A percentile compares a stretch with the other conserved stretches of the same genome.
These are phyloP conservation scores for Andrena trimmerana DNA, from an alignment of 2,888 invertebrate species.

Conservation along the genomic window DNA sequence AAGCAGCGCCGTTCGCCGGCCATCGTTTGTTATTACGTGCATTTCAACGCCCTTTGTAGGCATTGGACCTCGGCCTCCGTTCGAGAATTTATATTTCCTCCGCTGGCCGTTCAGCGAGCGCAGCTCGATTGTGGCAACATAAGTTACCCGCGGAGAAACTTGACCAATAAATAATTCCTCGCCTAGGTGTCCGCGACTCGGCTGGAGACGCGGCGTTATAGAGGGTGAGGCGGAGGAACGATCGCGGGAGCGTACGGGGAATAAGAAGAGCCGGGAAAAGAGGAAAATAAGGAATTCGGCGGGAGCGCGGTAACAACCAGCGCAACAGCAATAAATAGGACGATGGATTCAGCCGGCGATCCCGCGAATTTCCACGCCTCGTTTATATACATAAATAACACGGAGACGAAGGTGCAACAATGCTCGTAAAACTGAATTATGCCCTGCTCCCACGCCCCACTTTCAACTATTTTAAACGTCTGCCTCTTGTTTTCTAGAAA, in stretches of 20 bases:
- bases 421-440: conserved; percentile 76
- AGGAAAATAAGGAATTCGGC: conserved; percentile 38
- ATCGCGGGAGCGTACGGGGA: conserved; percentile 42
- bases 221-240: conserved; percentile 39
- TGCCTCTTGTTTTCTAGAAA: background rate
- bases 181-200: conserved; percentile 60
- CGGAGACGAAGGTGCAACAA: conserved; percentile 57
- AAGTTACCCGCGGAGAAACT: conserved; percentile 72
- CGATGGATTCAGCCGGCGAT: conserved; percentile 69
- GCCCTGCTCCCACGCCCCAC: conserved; percentile 14
- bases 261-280: conserved; percentile 51
- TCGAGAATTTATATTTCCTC: conserved; percentile 54
- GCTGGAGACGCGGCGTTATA: conserved; percentile 40
- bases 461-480: background rate
- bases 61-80: conserved; percentile 32
- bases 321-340: conserved; percentile 70
- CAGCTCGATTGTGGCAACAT: conserved; percentile 63
- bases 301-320: conserved; percentile 41
- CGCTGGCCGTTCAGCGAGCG: conserved; percentile 41
- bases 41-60: conserved; percentile 41
- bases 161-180: conserved; percentile 76
- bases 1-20: background rate
- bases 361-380: conserved; percentile 58
- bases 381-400: conserved; percentile 70
- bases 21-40: conserved; percentile 42